A percentile compares a stretch with the other conserved stretches of the same genome.
Evolutionary conservation across 2,113 vertebrate genomes (phyloP).

Genomic region (Engraulis encrasicolus): DNA sequence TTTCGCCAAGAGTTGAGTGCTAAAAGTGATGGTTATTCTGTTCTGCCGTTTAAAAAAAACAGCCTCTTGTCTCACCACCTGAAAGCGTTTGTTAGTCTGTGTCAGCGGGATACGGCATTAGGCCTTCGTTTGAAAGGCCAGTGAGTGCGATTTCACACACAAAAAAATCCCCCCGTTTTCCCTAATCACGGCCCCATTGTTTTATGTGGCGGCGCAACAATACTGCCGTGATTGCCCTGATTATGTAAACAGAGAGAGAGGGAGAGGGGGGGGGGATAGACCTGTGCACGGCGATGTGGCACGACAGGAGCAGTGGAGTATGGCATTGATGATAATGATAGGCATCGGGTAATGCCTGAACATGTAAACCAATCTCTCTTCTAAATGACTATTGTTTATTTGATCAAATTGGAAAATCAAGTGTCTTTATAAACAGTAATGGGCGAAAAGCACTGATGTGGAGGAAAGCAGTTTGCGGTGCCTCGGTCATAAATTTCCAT

Average conservation of each 20-base stretch:
- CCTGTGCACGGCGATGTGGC: slow-evolving; percentile 31
- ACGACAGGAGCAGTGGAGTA: slow-evolving; percentile 30
- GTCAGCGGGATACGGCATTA: background rate
- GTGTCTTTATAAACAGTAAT: slow-evolving; percentile 44
- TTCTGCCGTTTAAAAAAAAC: background rate
- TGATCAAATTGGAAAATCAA: slow-evolving; percentile 39
- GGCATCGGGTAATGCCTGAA: slow-evolving; percentile 25
- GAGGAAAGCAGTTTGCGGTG: background rate
- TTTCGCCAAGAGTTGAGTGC: slow-evolving; percentile 27
- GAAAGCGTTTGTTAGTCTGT: slow-evolving; percentile 6
- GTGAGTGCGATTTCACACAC: slow-evolving; percentile 16
- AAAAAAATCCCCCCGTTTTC: slow-evolving; percentile 32
- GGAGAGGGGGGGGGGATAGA: slow-evolving; percentile 46
- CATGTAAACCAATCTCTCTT: slow-evolving; percentile 38
- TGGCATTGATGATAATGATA: slow-evolving; percentile 30
- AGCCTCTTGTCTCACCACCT: background rate
- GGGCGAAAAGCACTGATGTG: background rate
- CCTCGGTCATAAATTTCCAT: background rate
- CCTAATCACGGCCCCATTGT: slow-evolving; percentile 68
- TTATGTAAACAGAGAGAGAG: slow-evolving; percentile 57
- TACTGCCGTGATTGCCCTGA: slow-evolving; percentile 62
- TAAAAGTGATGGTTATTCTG: background rate
- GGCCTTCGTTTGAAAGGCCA: slow-evolving; percentile 25
- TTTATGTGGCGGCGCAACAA: slow-evolving; percentile 57
- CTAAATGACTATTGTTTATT: slow-evolving; percentile 35